phyloP scores from a whole-genome alignment of 2,797 vertebrate species.

The Coregonus suidteri region DNA sequence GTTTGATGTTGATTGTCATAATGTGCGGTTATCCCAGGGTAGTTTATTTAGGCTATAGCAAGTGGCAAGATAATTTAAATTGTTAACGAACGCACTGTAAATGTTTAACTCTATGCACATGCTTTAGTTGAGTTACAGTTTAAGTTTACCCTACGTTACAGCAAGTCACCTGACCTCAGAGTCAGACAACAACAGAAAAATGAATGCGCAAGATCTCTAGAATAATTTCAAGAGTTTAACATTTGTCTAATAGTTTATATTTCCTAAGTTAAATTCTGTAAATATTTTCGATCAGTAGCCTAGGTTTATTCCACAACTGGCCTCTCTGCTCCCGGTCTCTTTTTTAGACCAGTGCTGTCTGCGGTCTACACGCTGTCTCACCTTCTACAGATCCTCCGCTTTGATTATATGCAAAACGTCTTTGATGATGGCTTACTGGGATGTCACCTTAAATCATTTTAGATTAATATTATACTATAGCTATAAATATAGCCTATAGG shows the following conservation, averaged over 20 bases:
- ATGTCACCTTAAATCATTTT: background rate
- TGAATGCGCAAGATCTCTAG: background rate
- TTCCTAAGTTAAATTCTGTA: background rate
- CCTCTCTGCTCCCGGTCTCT: background rate
- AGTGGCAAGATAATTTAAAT: background rate
- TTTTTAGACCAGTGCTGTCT: background rate
- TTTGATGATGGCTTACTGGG: background rate
- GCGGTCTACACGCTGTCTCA: background rate
- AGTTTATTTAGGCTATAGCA: background rate
- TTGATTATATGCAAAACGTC: background rate
- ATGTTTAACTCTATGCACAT: constrained; percentile 8
- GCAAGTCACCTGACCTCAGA: constrained; percentile 13
- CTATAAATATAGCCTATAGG: background rate
- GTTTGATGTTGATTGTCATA: background rate
- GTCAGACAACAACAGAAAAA: background rate
- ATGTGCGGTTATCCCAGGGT: background rate
- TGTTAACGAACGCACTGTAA: background rate
- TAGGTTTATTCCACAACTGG: background rate
- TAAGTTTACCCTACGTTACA: background rate
- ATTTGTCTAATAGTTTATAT: background rate
- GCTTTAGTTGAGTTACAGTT: background rate
- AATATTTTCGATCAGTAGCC: background rate
- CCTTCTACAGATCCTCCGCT: background rate
- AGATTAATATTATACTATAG: background rate
- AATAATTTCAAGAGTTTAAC: background rate